Conservation (phyloP, 2,797 vertebrate genomes). For the Lepus townsendii region DNA sequence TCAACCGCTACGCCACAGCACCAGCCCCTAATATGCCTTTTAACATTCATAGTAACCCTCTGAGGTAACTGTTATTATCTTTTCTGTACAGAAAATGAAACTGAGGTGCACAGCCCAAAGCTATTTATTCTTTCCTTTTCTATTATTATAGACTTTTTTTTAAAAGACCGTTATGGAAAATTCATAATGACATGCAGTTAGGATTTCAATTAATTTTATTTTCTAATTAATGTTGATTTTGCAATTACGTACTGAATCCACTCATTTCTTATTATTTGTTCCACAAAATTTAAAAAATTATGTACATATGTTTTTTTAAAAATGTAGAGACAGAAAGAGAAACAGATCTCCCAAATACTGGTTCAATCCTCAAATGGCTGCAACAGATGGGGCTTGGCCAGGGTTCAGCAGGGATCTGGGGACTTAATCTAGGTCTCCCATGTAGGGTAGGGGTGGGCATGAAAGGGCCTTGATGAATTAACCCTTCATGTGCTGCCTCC, state of each 20-base stretch:
- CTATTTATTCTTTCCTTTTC: neutral
- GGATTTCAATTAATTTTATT: slow-evolving; percentile 29
- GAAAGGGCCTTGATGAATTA: too few relatives aligned
- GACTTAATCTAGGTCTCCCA: too few relatives aligned
- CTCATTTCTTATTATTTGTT: neutral
- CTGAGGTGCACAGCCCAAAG: slow-evolving; percentile 24
- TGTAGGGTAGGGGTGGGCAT: too few relatives aligned
- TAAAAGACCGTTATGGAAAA: slow-evolving; percentile 13
- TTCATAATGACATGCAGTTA: neutral
- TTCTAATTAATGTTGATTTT: slow-evolving; percentile 43
- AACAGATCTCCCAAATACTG: too few relatives aligned
- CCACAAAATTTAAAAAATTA: too few relatives aligned
- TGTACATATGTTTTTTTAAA: too few relatives aligned
- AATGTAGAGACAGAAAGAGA: too few relatives aligned
- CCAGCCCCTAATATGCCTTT: neutral
- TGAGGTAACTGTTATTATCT: neutral
- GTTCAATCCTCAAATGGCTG: too few relatives aligned
- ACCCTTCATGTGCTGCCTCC: too few relatives aligned
- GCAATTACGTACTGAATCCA: neutral
- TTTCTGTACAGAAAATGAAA: slow-evolving; percentile 43
- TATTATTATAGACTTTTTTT: slow-evolving; percentile 26
- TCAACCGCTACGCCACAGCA: too few relatives aligned
- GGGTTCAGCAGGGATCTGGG: too few relatives aligned
- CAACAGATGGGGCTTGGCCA: too few relatives aligned
- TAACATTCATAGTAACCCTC: neutral